phyloP scores from a whole-genome alignment of 2,113 vertebrate species.

The Fulmarus glacialis region DNA sequence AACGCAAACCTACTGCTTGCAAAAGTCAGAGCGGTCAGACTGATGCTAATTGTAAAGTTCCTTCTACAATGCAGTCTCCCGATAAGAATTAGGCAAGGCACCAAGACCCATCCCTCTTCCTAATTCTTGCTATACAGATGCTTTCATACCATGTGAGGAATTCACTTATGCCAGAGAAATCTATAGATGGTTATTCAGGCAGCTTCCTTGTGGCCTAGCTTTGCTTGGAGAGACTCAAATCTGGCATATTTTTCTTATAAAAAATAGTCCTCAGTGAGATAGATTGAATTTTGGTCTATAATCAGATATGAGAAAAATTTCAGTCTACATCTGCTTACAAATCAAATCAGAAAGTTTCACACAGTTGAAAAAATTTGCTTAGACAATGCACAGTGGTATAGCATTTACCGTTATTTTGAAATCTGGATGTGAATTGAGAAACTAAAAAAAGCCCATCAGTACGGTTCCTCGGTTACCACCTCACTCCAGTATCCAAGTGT shows the following conservation, averaged over 20 bases:
- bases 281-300: not conserved
- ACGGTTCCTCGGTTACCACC: not conserved
- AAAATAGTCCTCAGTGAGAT: not conserved
- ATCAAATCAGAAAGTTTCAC: not conserved
- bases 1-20: not conserved
- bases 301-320: not conserved
- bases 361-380: not conserved
- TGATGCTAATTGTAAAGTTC: not conserved
- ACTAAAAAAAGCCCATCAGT: not conserved
- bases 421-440: not conserved
- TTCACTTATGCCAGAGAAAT: not conserved
- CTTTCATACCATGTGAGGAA: not conserved
- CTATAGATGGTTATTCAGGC: not conserved
- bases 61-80: not conserved
- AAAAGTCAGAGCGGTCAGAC: not conserved
- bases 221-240: not conserved
- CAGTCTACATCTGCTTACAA: not conserved
- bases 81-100: not conserved
- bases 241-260: not conserved
- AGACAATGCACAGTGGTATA: not conserved
- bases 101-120: not conserved
- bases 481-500: not conserved
- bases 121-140: not conserved
- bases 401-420: not conserved
- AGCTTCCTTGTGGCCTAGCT: not conserved